These are phyloP conservation scores for Neoarius graeffei DNA, from an alignment of 2,113 vertebrate genomes.

Conservation along the genomic window DNA sequence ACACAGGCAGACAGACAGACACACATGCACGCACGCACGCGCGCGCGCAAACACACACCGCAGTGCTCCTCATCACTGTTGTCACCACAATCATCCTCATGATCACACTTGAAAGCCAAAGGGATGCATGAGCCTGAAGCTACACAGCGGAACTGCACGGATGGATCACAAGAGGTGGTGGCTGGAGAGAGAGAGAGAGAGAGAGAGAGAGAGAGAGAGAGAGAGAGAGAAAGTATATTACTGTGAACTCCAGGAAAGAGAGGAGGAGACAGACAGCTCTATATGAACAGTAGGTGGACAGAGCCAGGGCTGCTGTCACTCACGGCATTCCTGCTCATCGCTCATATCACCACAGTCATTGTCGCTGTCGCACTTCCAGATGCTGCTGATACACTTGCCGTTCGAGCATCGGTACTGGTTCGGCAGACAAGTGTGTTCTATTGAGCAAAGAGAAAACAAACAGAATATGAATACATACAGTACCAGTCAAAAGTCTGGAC, in stretches of 20 bases:
- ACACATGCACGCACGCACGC: background rate
- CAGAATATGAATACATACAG: background rate
- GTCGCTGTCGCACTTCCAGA: constrained; percentile 97
- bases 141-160: constrained; percentile 91
- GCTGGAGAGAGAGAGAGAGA: constrained; percentile 66
- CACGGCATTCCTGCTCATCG: constrained; percentile 93
- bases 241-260: background rate
- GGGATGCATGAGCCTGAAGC: constrained; percentile 93
- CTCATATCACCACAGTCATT: constrained; percentile 98
- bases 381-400: constrained; percentile 94
- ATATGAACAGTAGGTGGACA: background rate
- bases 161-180: constrained; percentile 83
- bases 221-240: background rate
- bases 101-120: constrained; percentile 94
- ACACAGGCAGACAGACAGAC: too few species aligned
- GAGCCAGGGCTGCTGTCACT: constrained; percentile 63
- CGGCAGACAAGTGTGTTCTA: constrained; percentile 84
- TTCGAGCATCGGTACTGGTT: constrained; percentile 95
- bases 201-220: background rate
- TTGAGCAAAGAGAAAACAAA: background rate
- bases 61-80: constrained; percentile 95
- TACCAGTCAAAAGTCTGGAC: too few species aligned
- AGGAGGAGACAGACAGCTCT: background rate
- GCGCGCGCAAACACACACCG: too few species aligned
- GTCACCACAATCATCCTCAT: constrained; percentile 95